Base-by-base conservation (phyloP, 2,888 invertebrate species). In the Dromius quadrimaculatus region DNA sequence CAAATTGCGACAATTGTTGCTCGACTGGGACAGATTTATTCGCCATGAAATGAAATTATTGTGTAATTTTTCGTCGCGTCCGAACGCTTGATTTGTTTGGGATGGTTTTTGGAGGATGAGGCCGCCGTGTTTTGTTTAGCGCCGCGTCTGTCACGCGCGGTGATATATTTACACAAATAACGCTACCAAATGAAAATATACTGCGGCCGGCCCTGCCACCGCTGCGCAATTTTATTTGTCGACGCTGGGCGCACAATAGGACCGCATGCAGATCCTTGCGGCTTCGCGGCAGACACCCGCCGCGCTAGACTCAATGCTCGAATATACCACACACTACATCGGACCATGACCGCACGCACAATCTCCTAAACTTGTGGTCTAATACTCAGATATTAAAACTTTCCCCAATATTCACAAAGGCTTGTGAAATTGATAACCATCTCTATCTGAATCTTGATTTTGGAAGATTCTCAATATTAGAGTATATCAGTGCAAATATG, bases 111-210 rank as follows among this genome's bases (percentile, higher is more conserved):
- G 59, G 23, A 23, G 20, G 20, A 8, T 22, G 11, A 11, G n/a
- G 47, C 15, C 59, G 36, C 59, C 43, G 65, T 17, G 65, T 65
- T 41, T 41, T 38, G 62, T 62, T 62, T 45, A 28, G 41, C 38
- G 41, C 59, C 32, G 54, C 68, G 54, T 68, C 68, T 68, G 68
- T 68, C 68, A 68, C 68, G 43, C 43, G 45, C 41, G 17, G 70
- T 70, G 70, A 70, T 62, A 70, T 70, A 70, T 70, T 70, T 70
- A 70, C 70, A 62, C 70, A 70, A 70, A 70, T 70, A 70, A 70
- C 70, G 70, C 47, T 43, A 47, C 47, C 70, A 70, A 70, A 70
- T 70, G 70, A 70, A 70, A 70, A 70, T 70, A 70, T 70, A 70
- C 47, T 70, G 70, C 59, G 59, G 8, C 15, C 32, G 45, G 20